phyloP scores from a whole-genome alignment of 2,888 invertebrate species.

The Gisinianus flammeolus region DNA sequence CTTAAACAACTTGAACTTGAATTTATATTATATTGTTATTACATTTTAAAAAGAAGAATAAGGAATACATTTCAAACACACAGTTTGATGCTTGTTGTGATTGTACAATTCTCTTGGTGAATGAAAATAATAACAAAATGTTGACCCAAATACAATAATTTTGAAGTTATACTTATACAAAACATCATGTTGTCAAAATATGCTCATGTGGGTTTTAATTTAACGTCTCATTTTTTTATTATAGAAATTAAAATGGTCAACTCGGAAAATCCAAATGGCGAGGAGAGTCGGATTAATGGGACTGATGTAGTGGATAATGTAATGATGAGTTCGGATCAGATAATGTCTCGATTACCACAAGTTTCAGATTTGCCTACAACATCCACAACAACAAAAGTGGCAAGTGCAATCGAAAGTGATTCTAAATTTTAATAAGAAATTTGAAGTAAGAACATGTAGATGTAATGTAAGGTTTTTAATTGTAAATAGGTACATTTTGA shows the following conservation, averaged over 20 bases:
- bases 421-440: neutral
- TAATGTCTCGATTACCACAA: neutral
- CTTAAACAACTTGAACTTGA: neutral
- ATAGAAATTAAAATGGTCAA: neutral
- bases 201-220: too few relatives aligned
- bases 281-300: neutral
- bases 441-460: neutral
- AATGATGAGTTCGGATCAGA: neutral
- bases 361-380: conserved; percentile 7
- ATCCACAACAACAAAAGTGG: neutral
- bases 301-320: conserved; percentile 3
- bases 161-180: too few relatives aligned
- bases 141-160: too few relatives aligned
- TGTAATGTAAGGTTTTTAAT: neutral
- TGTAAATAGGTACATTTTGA: conserved; percentile 51
- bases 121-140: too few relatives aligned
- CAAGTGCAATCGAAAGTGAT: too few relatives aligned
- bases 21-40: too few relatives aligned
- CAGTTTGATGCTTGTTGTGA: too few relatives aligned
- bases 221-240: too few relatives aligned
- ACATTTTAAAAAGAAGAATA: too few relatives aligned
- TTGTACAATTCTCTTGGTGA: too few relatives aligned
- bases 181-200: too few relatives aligned
- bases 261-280: neutral
- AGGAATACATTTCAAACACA: too few relatives aligned